These are phyloP conservation scores for Sarcophaga peregrina DNA, from an alignment of 1,140 invertebrate species.

Conservation along the genomic window DNA sequence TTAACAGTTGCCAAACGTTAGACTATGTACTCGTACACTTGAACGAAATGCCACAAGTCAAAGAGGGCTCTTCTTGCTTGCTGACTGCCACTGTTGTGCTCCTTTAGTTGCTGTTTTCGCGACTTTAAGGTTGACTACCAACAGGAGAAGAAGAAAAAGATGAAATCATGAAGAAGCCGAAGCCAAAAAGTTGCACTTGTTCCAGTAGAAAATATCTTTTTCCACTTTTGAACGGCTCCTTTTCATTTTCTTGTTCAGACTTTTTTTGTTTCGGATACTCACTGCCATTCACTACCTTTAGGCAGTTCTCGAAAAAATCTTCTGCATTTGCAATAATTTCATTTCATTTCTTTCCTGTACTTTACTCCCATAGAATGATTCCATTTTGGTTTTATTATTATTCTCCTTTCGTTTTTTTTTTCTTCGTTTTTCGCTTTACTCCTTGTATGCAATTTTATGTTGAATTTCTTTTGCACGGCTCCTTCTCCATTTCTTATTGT, in stretches of 20 bases:
- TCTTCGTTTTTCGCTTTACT: too few relatives aligned
- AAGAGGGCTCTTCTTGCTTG: background rate
- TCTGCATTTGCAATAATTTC: slow-evolving; percentile 34
- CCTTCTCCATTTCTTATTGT: too few relatives aligned
- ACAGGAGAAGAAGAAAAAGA: background rate
- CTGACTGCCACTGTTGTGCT: background rate
- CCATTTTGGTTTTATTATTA: too few relatives aligned
- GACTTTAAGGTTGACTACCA: background rate
- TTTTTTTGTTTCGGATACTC: background rate
- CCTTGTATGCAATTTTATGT: too few relatives aligned
- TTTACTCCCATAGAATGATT: background rate
- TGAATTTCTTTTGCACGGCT: too few relatives aligned
- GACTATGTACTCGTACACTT: background rate
- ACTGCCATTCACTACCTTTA: background rate
- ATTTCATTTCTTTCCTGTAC: background rate
- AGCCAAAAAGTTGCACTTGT: slow-evolving; percentile 36
- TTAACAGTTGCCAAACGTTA: slow-evolving; percentile 31
- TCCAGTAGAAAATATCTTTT: background rate
- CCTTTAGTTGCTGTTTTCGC: background rate
- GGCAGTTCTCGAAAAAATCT: slow-evolving; percentile 29
- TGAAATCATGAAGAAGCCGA: background rate
- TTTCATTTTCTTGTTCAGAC: background rate
- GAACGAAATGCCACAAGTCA: slow-evolving; percentile 35
- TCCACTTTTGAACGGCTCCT: background rate
- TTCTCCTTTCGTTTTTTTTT: too few relatives aligned